phyloP scores from a whole-genome alignment of 1,140 invertebrate genomes.

The Drosophila repleta region DNA sequence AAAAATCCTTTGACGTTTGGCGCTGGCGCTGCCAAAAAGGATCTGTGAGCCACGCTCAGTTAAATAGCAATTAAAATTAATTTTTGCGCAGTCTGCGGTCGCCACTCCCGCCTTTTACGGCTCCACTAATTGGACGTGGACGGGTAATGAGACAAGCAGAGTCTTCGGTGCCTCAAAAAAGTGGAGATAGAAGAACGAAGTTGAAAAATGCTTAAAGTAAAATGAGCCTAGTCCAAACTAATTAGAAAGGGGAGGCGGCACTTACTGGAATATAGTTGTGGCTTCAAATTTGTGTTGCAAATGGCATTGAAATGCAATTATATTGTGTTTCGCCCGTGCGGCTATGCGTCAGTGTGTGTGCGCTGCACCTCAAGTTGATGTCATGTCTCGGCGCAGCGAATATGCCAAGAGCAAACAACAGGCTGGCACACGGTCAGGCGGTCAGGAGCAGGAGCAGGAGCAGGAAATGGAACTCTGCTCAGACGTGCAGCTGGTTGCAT shows the following conservation, averaged over 20 bases:
- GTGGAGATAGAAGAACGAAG: neutral
- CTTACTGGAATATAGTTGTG: constrained; percentile 23
- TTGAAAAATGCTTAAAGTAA: constrained; percentile 18
- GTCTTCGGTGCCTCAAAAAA: neutral
- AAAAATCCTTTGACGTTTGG: constrained; percentile 35
- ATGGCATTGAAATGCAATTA: constrained; percentile 72
- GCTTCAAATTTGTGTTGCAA: constrained; percentile 37
- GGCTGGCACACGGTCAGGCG: constrained; percentile 1
- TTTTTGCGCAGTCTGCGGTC: constrained; percentile 70
- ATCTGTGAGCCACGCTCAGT: constrained; percentile 61
- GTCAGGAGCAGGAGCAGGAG: neutral
- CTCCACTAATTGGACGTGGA: constrained; percentile 67
- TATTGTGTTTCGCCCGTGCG: constrained; percentile 24
- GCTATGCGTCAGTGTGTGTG: constrained; percentile 1
- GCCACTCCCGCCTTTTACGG: constrained; percentile 20
- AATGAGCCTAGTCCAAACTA: constrained; percentile 61
- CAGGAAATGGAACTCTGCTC: constrained; percentile 11
- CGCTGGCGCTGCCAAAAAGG: constrained; percentile 38
- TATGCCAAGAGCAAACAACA: constrained; percentile 49
- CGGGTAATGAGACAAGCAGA: constrained; percentile 43
- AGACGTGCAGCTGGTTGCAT: neutral
- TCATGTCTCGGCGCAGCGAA: constrained; percentile 36
- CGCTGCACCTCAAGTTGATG: constrained; percentile 34
- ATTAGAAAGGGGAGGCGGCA: constrained; percentile 29
- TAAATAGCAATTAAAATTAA: constrained; percentile 81